A percentile compares a stretch with the other conserved stretches of the same genome.
Conservation (phyloP, 1,140 invertebrate genomes). For the Meloidogyne exigua region DNA sequence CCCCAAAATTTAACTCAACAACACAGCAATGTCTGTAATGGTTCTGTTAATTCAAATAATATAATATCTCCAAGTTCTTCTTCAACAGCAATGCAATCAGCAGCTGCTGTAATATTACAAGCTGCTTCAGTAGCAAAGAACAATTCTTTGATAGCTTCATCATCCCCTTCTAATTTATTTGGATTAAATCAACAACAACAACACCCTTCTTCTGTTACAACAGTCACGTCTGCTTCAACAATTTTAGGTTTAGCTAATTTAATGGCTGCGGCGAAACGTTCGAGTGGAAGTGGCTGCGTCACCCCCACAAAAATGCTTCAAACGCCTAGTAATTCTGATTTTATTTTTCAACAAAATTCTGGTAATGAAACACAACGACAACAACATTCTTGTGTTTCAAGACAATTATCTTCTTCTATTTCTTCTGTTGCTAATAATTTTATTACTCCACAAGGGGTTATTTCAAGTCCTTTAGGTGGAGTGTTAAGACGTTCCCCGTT, state of each 20-base stretch:
- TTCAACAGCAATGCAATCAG: not conserved
- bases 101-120: conserved; percentile 9
- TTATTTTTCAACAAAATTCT: not conserved
- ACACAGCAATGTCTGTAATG: not conserved
- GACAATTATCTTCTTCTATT: not conserved
- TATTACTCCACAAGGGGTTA: conserved; percentile 17
- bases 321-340: not conserved
- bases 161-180: not conserved
- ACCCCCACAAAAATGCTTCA: not conserved
- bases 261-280: conserved; percentile 21
- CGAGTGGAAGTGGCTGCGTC: not conserved
- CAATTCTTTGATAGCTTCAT: not conserved
- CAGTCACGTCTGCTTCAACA: conserved; percentile 30
- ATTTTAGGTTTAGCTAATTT: conserved; percentile 32
- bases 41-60: not conserved
- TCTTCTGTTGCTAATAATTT: not conserved
- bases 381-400: not conserved
- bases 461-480: conserved; percentile 27
- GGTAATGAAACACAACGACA: not conserved
- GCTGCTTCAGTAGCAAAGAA: conserved; percentile 1
- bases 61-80: not conserved
- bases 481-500: conserved; percentile 11
- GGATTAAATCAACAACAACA: conserved; percentile 17
- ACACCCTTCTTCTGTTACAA: conserved; percentile 9
- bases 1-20: conserved; percentile 7